Conservation (phyloP, 2,797 vertebrate species). For the Syngnathus acus region DNA sequence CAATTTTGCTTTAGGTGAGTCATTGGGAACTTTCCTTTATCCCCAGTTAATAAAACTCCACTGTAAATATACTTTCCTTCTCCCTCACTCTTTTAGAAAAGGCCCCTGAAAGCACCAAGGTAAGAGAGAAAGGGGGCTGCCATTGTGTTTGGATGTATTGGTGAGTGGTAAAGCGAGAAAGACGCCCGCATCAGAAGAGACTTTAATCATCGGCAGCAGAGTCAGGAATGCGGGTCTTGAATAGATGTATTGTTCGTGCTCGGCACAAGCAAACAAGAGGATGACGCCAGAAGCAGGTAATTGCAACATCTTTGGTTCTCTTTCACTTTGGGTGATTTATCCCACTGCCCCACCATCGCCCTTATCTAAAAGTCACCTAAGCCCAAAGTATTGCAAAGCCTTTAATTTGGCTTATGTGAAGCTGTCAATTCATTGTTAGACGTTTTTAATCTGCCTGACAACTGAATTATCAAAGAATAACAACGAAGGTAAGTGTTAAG, state of each 20-base stretch:
- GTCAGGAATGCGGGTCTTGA: constrained; percentile 25
- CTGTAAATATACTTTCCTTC: not conserved
- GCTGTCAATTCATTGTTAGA: not conserved
- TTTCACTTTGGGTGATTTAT: constrained; percentile 13
- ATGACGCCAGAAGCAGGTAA: constrained; percentile 25
- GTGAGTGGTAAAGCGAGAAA: constrained; percentile 4
- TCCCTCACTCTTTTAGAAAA: not conserved
- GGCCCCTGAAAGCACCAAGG: constrained; percentile 5
- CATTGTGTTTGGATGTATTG: constrained; percentile 5
- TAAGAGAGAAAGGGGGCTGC: not conserved
- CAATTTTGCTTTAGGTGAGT: not conserved
- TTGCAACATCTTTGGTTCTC: constrained; percentile 7
- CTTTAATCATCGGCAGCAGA: constrained; percentile 43
- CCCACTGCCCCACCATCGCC: constrained; percentile 1
- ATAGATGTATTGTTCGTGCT: constrained; percentile 32
- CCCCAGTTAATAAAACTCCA: not conserved
- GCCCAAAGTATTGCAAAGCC: not conserved
- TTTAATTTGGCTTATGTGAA: not conserved
- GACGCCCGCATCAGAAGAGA: constrained; percentile 19
- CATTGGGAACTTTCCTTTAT: not conserved
- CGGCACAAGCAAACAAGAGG: constrained; percentile 20
- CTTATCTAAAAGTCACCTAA: not conserved
- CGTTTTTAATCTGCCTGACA: not conserved
- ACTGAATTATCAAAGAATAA: not conserved
- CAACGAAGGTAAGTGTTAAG: not conserved